Evolutionary conservation across 2,797 vertebrate species (phyloP), one percentile per base, ranked within the genome.

Genomic region (Hippopotamyrus pictus): DNA sequence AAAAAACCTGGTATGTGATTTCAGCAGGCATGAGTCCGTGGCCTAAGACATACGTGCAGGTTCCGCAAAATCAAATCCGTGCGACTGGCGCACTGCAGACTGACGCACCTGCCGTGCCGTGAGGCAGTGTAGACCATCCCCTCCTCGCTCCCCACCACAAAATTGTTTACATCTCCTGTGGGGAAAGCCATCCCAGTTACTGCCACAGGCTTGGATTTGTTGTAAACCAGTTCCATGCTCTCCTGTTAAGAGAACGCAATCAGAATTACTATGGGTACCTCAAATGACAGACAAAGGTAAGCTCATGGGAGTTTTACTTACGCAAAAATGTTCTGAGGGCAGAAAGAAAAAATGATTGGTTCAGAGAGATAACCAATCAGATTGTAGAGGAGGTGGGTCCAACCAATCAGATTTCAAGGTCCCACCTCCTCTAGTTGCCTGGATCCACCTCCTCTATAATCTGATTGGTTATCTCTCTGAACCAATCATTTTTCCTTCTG

Each of bases 141-240:
- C 92, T 99, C 99, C 93, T 99, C 98, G 6, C 99, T 99, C 90
- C 99, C 99, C 54, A 99, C 98, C 59, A 99, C 98, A 86, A 98
- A 99, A 94, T 99, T 99, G 94, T 99, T 99, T 91, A 99, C 99
- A 5, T 99, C 99, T 94, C 98, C 99, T 0, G 97, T 97, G 69
- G 99, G 99, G 93, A 99, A 99, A 65, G 97, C 99, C 99, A 99
- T 99, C 91, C 97, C 97, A 14, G 98, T 99, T 92, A 99, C 99
- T 0, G 99, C 98, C 91, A 99, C 98, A 0, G 98, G 95, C 92
- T 99, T 99, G 92, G 98, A 99, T 93, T 99, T 99, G 93, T 98
- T 99, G 94, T 98, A 99, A 88, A 98, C 96, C 92, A 99, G 95
- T 92, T 99, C 99, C 99, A 99, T 99, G 93, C 98, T 99, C 93